phyloP scores from a whole-genome alignment of 2,113 vertebrate genomes.

The Engystomops pustulosus region DNA sequence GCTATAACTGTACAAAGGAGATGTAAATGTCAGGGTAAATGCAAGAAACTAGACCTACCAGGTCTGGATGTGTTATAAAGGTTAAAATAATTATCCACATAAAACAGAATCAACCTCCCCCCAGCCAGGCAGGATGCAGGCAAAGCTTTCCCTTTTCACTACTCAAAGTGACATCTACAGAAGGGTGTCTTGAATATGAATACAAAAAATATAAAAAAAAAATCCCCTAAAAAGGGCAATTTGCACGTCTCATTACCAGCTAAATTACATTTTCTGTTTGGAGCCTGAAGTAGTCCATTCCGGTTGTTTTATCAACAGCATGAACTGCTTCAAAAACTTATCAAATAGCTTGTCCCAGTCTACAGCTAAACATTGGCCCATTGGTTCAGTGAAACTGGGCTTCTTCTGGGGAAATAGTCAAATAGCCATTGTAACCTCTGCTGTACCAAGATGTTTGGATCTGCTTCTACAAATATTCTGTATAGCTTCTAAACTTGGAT shows the following conservation, averaged over 20 bases:
- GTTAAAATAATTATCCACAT: constrained; percentile 84
- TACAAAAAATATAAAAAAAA: constrained; percentile 68
- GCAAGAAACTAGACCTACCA: constrained; percentile 72
- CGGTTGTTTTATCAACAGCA: constrained; percentile 60
- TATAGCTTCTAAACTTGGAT: no score
- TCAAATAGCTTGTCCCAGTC: constrained; percentile 47
- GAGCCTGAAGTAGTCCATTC: constrained; percentile 46
- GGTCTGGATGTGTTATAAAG: constrained; percentile 76
- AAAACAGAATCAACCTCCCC: constrained; percentile 78
- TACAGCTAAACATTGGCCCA: constrained; percentile 1
- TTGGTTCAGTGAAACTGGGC: not conserved
- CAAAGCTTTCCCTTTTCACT: constrained; percentile 73
- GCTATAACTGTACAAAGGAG: constrained; percentile 67
- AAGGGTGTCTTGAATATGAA: constrained; percentile 72
- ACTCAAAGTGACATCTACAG: constrained; percentile 76
- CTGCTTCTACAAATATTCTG: no score
- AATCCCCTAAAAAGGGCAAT: constrained; percentile 69
- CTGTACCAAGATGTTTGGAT: not conserved
- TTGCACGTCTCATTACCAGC: constrained; percentile 64
- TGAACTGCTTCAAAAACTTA: constrained; percentile 57
- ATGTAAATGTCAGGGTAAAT: constrained; percentile 75
- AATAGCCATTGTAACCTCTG: not conserved
- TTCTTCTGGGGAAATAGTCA: not conserved
- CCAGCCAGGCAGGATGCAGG: constrained; percentile 67
- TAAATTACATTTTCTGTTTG: constrained; percentile 60